A percentile compares a stretch with the other conserved stretches of the same genome.
Evolutionary conservation across 2,797 vertebrate species (phyloP).

Genomic region (Alosa sapidissima): DNA sequence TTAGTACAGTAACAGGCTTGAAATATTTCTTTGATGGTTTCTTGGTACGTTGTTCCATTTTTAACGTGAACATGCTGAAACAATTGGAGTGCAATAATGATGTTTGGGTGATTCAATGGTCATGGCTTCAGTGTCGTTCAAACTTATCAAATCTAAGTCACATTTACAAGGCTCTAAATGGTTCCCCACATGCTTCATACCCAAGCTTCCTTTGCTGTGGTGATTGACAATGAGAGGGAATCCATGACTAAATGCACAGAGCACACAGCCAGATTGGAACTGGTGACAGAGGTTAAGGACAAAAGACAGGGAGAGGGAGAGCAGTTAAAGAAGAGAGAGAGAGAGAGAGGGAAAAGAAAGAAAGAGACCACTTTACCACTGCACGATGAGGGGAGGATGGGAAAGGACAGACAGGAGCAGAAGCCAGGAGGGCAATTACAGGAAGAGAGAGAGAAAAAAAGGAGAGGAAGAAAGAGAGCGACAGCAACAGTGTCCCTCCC

Average conservation of each 20-base stretch:
- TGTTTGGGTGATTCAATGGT: not conserved
- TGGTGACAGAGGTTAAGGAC: no score
- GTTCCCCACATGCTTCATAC: not conserved
- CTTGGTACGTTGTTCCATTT: not conserved
- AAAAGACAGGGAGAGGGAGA: no score
- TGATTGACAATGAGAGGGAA: no score
- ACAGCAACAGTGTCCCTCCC: not conserved
- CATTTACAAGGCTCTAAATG: not conserved
- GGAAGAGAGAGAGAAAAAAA: not conserved
- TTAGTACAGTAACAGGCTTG: not conserved
- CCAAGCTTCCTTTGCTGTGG: not conserved
- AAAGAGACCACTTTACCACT: no score
- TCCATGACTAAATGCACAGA: not conserved
- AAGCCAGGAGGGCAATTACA: no score
- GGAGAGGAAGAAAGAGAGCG: no score
- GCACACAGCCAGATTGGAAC: not conserved
- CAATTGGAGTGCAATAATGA: constrained; percentile 45
- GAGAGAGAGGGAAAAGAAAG: no score
- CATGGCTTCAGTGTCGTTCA: not conserved
- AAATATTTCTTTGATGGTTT: not conserved
- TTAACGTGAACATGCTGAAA: not conserved
- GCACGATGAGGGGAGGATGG: no score
- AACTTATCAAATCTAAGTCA: not conserved
- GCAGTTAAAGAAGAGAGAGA: not conserved
- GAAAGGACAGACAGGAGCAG: no score